These are phyloP conservation scores for Alouatta palliata DNA, from an alignment of 2,113 vertebrate genomes.

Conservation along the genomic window DNA sequence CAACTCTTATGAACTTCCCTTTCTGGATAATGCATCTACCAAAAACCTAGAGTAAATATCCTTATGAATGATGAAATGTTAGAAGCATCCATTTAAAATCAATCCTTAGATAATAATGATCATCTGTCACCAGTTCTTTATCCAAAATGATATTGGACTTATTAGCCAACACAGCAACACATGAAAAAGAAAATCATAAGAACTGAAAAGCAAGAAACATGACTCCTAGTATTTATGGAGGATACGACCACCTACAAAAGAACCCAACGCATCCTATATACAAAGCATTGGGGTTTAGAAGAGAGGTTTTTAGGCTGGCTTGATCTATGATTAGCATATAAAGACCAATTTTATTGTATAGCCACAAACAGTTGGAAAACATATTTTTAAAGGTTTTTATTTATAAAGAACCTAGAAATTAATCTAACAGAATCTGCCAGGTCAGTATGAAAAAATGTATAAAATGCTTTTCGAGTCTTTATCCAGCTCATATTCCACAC, in stretches of 20 bases:
- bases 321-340: background rate
- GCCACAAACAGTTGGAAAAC: constrained; percentile 14
- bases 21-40: background rate
- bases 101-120: background rate
- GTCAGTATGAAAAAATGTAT: background rate
- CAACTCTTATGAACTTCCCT: background rate
- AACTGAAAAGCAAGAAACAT: background rate
- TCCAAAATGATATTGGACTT: background rate
- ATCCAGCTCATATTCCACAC: background rate
- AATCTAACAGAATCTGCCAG: background rate
- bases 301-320: background rate
- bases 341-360: constrained; percentile 33
- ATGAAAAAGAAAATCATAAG: constrained; percentile 17
- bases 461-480: constrained; percentile 21
- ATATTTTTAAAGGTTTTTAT: constrained; percentile 33
- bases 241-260: background rate
- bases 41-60: background rate
- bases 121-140: background rate
- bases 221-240: background rate
- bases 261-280: background rate
- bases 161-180: background rate
- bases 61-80: background rate
- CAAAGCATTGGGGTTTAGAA: background rate
- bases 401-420: constrained; percentile 47
- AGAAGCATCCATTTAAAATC: constrained; percentile 20